phyloP scores from a whole-genome alignment of 1,140 invertebrate species.

The Drosophila carrolli region DNA sequence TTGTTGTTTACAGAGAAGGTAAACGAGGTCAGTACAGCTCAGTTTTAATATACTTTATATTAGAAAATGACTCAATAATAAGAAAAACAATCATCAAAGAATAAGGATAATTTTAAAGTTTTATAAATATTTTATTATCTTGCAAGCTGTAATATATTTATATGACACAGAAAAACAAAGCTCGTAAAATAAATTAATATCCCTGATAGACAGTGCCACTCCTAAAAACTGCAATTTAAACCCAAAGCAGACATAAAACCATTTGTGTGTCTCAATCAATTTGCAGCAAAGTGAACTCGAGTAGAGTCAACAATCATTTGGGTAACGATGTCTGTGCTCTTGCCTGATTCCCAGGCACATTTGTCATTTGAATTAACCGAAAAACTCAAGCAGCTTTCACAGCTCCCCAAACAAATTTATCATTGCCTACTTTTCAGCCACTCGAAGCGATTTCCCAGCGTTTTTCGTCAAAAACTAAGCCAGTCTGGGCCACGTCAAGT shows the following conservation, averaged over 20 bases:
- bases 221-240: slow-evolving; percentile 8
- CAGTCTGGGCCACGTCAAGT: slow-evolving; percentile 68
- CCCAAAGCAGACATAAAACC: slow-evolving; percentile 12
- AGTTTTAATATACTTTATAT: too few species aligned
- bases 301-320: slow-evolving; percentile 47
- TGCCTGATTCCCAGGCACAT: slow-evolving; percentile 30
- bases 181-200: not conserved
- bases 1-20: slow-evolving; percentile 17
- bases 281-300: slow-evolving; percentile 46
- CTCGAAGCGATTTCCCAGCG: slow-evolving; percentile 40
- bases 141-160: not conserved
- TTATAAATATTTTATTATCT: too few species aligned
- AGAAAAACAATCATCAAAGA: too few species aligned
- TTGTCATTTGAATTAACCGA: slow-evolving; percentile 54
- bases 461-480: slow-evolving; percentile 60
- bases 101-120: too few species aligned
- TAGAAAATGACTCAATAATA: too few species aligned
- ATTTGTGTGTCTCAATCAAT: slow-evolving; percentile 34
- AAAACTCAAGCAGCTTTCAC: slow-evolving; percentile 40
- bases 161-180: not conserved
- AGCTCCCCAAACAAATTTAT: slow-evolving; percentile 55
- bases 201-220: not conserved
- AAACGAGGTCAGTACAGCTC: slow-evolving; percentile 12
- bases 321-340: slow-evolving; percentile 24
- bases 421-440: slow-evolving; percentile 58